Base-by-base conservation (phyloP, 2,888 invertebrate genomes). In the Melolontha melolontha region DNA sequence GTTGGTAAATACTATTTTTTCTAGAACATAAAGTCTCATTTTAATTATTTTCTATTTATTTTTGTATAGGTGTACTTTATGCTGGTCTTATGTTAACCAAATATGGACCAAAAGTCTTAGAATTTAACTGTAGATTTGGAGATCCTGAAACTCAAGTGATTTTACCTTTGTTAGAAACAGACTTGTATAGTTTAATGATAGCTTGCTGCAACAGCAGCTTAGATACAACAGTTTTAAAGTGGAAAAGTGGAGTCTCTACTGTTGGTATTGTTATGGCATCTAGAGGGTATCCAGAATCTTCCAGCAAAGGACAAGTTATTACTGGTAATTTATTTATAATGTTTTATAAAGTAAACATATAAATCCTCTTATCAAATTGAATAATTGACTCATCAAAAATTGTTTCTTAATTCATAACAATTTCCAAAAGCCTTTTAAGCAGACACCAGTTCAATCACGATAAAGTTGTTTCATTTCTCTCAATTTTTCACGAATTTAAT, bases 131-230 rank as follows among this genome's bases (percentile, higher is more conserved):
- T 76, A 89, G 99, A 57, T 98, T 99, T 83, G 99, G 98, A 0
- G 98, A 99, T 86, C 99, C 98, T 0, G 98, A 99, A 85, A 97
- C 98, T 0, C 96, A 99, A 87, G 97, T 97, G 0, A 88, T 98
- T 68, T 86, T 98, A 77, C 94, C 97, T 0, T 84, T 98, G 12
- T 83, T 98, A 54, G 88, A 93, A 66, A 88, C 91, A 0, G 98
- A 99, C 83, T 85, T 97, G 2, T 94, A 89, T 79, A 84, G 85
- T 34, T 85, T 96, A 22, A 91, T 92, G 86, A 87, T 87, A 84
- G 88, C 92, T 0, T 96, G 96, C 80, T 90, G 91, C 54, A 84
- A 86, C 0, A 91, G 92, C 7, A 89, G 84, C 0, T 84, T 97
- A 55, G 82, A 84, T 41, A 83, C 86, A 41, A 78, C 86, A 39